phyloP scores from a whole-genome alignment of 1,140 invertebrate genomes.

The Hetaerina americana region DNA sequence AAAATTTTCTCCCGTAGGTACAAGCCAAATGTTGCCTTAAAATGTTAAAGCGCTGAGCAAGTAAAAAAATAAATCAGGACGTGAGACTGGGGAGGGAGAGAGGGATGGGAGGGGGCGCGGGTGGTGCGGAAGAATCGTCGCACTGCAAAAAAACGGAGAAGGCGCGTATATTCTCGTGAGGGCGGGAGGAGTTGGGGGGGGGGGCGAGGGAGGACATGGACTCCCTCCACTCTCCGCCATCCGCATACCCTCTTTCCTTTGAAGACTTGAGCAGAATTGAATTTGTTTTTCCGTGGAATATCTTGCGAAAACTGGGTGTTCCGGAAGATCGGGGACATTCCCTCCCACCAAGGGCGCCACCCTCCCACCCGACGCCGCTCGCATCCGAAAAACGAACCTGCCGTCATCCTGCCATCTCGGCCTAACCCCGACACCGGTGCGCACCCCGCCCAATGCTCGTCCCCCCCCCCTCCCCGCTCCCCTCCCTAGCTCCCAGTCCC shows the following conservation, averaged over 20 bases:
- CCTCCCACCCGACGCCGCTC: no score
- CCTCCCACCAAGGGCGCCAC: no score
- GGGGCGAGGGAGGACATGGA: not conserved
- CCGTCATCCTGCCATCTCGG: no score
- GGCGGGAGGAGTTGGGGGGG: no score
- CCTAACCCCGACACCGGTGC: no score
- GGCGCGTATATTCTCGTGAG: no score
- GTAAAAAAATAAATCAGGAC: no score
- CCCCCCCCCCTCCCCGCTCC: not conserved
- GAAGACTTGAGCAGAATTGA: not conserved
- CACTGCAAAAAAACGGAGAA: no score
- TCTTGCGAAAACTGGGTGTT: not conserved
- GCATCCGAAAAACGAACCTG: no score
- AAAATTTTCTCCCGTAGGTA: no score
- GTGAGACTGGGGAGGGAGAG: not conserved
- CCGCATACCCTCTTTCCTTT: no score
- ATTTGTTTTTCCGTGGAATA: not conserved
- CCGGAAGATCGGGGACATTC: not conserved
- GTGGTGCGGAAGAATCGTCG: not conserved
- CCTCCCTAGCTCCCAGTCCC: not conserved
- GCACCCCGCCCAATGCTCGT: no score
- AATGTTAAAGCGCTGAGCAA: not conserved
- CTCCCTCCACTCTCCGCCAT: not conserved
- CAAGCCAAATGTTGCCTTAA: not conserved
- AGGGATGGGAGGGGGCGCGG: not conserved